phyloP scores from a whole-genome alignment of 1,140 invertebrate species.

The Dendrolimus punctatus region DNA sequence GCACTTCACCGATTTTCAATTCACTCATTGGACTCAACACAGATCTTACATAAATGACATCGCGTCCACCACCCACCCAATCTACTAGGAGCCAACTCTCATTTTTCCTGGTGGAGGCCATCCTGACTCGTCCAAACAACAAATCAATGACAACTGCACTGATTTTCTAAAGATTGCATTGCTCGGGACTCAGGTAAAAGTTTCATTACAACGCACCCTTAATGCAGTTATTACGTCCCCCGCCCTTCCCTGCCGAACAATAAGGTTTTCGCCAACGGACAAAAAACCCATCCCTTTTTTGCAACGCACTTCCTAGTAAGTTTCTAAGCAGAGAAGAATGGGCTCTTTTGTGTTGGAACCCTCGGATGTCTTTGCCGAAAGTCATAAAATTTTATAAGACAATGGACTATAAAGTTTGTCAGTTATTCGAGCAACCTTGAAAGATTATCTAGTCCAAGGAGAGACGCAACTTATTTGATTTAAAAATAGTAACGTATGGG shows the following conservation, averaged over 20 bases:
- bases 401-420: slow-evolving; percentile 3
- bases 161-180: slow-evolving; percentile 18
- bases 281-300: slow-evolving; percentile 58
- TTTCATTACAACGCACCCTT: slow-evolving; percentile 55
- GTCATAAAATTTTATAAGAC: slow-evolving; percentile 10
- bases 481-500: no score
- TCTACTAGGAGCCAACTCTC: slow-evolving; percentile 46
- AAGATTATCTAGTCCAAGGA: no score
- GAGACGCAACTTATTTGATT: no score
- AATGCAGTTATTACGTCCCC: slow-evolving; percentile 47
- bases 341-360: slow-evolving; percentile 17
- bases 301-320: slow-evolving; percentile 43
- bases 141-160: slow-evolving; percentile 2
- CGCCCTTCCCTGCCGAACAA: slow-evolving; percentile 46
- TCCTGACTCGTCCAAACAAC: neutral
- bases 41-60: slow-evolving; percentile 22
- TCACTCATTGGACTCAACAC: slow-evolving; percentile 13
- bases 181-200: slow-evolving; percentile 52
- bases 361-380: slow-evolving; percentile 6
- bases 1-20: slow-evolving; percentile 10
- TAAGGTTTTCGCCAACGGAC: slow-evolving; percentile 49
- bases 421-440: no score
- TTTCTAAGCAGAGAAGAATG: slow-evolving; percentile 32
- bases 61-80: slow-evolving; percentile 27
- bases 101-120: slow-evolving; percentile 28